These are phyloP conservation scores for Clarias gariepinus DNA, from an alignment of 2,113 vertebrate species.

Conservation along the genomic window DNA sequence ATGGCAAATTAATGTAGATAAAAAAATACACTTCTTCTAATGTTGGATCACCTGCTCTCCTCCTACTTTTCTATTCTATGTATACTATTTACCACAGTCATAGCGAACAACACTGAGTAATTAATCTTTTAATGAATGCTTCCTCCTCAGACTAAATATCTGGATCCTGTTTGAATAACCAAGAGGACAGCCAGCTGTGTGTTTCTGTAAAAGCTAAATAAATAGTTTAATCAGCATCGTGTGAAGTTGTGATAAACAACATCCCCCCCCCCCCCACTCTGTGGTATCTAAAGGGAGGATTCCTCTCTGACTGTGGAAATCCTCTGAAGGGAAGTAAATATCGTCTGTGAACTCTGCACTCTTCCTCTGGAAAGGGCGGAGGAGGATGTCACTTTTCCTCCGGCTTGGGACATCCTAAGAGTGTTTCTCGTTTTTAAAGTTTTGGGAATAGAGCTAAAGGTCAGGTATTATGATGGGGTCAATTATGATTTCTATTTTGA, in stretches of 20 bases:
- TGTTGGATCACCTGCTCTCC: neutral
- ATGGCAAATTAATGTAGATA: neutral
- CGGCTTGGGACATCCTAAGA: neutral
- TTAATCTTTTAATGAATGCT: neutral
- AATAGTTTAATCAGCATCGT: neutral
- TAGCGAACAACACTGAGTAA: neutral
- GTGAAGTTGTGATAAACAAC: neutral
- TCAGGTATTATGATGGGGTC: neutral
- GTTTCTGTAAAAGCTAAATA: neutral
- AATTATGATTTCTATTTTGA: neutral
- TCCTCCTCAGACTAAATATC: neutral
- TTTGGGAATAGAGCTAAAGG: neutral
- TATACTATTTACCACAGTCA: neutral
- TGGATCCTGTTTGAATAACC: neutral
- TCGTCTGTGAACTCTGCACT: constrained; percentile 30
- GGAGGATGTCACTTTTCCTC: constrained; percentile 20
- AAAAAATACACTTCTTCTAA: neutral
- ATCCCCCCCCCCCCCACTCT: neutral
- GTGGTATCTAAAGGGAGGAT: constrained; percentile 16
- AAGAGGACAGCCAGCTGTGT: neutral
- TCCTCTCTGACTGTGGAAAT: constrained; percentile 4
- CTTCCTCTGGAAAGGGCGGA: constrained; percentile 19
- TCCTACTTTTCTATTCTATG: neutral
- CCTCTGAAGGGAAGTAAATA: constrained; percentile 42
- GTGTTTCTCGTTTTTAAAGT: neutral